A percentile compares a stretch with the other conserved stretches of the same genome.
Conservation (phyloP, 2,113 vertebrate genomes). For the Macaca fascicularis region DNA sequence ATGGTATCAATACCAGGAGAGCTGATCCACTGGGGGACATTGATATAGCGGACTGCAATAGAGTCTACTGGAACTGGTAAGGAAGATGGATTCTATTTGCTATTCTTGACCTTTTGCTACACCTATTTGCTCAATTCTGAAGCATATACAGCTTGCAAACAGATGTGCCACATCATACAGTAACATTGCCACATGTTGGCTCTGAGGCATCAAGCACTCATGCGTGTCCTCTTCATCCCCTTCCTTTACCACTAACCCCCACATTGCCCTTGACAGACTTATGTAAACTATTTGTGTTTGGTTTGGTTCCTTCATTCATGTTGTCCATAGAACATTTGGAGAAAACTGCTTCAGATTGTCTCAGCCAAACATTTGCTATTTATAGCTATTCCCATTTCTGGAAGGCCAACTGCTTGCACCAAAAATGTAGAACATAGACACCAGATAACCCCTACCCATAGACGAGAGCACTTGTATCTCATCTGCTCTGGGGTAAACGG, state of each 20-base stretch:
- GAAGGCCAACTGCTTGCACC: conserved; percentile 42
- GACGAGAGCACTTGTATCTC: background rate
- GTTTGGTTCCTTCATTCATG: background rate
- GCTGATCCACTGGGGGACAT: background rate
- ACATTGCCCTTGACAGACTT: background rate
- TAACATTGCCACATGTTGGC: background rate
- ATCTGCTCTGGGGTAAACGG: background rate
- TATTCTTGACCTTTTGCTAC: background rate
- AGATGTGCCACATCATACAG: background rate
- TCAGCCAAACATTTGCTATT: conserved; percentile 20
- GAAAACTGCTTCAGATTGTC: conserved; percentile 31
- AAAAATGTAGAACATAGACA: conserved; percentile 33
- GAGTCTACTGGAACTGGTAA: background rate
- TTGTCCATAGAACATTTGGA: background rate
- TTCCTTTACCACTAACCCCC: background rate
- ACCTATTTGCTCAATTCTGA: background rate
- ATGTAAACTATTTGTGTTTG: background rate
- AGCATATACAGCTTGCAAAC: background rate
- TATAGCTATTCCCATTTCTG: conserved; percentile 18
- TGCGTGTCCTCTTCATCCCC: background rate
- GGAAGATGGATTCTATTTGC: background rate
- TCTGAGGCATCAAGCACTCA: background rate
- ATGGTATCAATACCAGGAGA: background rate
- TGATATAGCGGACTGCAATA: background rate
- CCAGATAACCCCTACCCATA: background rate